phyloP scores from a whole-genome alignment of 2,888 invertebrate species.

The Ochropleura plecta region DNA sequence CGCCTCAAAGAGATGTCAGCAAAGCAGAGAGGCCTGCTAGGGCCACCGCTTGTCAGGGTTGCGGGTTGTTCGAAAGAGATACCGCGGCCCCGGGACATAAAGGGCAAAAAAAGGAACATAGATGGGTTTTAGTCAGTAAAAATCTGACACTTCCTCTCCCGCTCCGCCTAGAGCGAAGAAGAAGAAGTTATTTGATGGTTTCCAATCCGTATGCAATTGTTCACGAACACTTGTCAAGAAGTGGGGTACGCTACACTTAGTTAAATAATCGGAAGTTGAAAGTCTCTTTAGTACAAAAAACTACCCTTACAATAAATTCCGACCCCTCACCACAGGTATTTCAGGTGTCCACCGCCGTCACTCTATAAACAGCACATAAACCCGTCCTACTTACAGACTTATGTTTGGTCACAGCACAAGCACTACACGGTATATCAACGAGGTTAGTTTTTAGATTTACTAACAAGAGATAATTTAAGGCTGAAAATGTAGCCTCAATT shows the following conservation, averaged over 20 bases:
- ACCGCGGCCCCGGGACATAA: too few relatives aligned
- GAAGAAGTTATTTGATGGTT: background rate
- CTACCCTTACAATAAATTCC: constrained; percentile 24
- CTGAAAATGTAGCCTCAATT: background rate
- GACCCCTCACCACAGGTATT: constrained; percentile 16
- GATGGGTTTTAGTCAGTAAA: too few relatives aligned
- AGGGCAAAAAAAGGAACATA: too few relatives aligned
- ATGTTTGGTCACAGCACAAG: constrained; percentile 34
- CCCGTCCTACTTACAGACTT: constrained; percentile 42
- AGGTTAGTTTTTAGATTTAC: background rate
- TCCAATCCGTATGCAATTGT: background rate
- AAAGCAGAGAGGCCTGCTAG: too few relatives aligned
- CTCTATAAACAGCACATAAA: constrained; percentile 52
- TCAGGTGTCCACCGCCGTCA: constrained; percentile 42
- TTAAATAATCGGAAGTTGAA: background rate
- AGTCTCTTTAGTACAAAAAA: constrained; percentile 16
- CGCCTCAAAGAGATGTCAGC: too few relatives aligned
- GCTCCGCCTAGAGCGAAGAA: too few relatives aligned
- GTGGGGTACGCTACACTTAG: background rate
- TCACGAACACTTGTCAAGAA: background rate
- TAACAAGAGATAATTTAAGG: background rate
- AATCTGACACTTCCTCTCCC: too few relatives aligned
- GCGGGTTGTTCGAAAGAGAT: too few relatives aligned
- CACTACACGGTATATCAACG: constrained; percentile 21
- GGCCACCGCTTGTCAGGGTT: too few relatives aligned